Conservation (phyloP, 2,797 vertebrate genomes). For the Meda fulgida region DNA sequence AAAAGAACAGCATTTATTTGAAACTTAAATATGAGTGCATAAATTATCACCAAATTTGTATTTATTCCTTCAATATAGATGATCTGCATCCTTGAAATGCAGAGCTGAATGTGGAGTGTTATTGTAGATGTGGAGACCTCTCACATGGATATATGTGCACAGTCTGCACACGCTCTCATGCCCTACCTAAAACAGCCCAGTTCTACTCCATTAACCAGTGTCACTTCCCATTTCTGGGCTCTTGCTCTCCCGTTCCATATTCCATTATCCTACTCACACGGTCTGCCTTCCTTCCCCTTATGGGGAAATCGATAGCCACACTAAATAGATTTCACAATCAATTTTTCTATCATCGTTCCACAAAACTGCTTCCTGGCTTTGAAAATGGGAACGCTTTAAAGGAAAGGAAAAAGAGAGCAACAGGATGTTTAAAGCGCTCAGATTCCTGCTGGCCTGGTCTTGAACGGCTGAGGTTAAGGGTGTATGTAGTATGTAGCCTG, state of each 20-base stretch:
- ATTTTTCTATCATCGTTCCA: slow-evolving; percentile 66
- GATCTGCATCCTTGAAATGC: not conserved
- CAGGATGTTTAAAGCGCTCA: not conserved
- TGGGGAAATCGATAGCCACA: slow-evolving; percentile 65
- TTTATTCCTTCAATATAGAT: not conserved
- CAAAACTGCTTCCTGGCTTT: slow-evolving; percentile 52
- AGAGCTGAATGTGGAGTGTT: not conserved
- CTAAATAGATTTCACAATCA: slow-evolving; percentile 69
- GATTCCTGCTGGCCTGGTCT: not conserved
- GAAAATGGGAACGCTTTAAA: slow-evolving; percentile 32
- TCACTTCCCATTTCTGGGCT: slow-evolving; percentile 64
- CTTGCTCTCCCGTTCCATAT: slow-evolving; percentile 56
- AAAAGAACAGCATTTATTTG: not conserved
- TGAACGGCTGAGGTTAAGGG: not conserved
- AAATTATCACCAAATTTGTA: not conserved
- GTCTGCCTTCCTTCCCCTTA: slow-evolving; percentile 56
- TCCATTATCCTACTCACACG: slow-evolving; percentile 60
- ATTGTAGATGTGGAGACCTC: not conserved
- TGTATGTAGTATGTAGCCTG: not conserved
- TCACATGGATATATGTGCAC: slow-evolving; percentile 12
- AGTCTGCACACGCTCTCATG: slow-evolving; percentile 13
- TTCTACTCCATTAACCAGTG: slow-evolving; percentile 65
- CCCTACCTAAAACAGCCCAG: slow-evolving; percentile 53
- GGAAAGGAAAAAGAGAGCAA: slow-evolving; percentile 25
- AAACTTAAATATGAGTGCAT: not conserved